Base-by-base conservation (phyloP, 2,113 vertebrate genomes). In the Drymodes brunneopygia region DNA sequence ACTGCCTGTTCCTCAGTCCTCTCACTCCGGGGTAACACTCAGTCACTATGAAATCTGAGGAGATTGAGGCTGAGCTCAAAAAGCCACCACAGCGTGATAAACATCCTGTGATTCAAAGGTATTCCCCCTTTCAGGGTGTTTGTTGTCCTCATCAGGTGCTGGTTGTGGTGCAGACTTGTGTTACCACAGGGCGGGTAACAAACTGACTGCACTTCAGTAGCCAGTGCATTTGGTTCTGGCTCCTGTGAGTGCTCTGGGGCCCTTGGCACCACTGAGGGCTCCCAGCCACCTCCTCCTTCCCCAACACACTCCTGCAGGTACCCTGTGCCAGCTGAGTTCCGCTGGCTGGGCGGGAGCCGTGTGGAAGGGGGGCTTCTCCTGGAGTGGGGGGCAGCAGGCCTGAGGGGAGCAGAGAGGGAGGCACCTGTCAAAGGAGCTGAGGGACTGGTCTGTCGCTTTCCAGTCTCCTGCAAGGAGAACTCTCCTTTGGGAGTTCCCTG, bases 141-240 rank as follows among this genome's bases (percentile, higher is more conserved):
- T 29, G 6, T 25, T 7, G 2, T 31, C 29, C 8, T 66, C 2
- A 2, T 20, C 11, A 6, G 27, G 29, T 12, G 5, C 8, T 7
- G 15, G 33, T 1, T 40, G 7, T 6, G 12, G 20, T 1, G 3
- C 36, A 75, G 23, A n/a, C 11, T 12, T 0, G 3, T 16, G 10
- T 9, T 9, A 29, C 17, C 10, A 7, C 5, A 1, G 1, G 2
- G 2, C n/a, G n/a, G n/a, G n/a, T n/a, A n/a, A n/a, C 23, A 47
- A 21, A 48, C 10, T 12, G 40, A 21, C 12, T 9, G 28, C 22
- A 35, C 25, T 45, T 33, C 29, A 40, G 21, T 0, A 75, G 7
- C 22, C 3, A 3, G 5, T 1, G 5, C 25, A 11, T 57, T n/a
- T 40, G 9, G 12, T 36, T 9, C 25, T 5, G 27, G 12, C 42